phyloP scores from a whole-genome alignment of 2,113 vertebrate species.

The Ictalurus furcatus region DNA sequence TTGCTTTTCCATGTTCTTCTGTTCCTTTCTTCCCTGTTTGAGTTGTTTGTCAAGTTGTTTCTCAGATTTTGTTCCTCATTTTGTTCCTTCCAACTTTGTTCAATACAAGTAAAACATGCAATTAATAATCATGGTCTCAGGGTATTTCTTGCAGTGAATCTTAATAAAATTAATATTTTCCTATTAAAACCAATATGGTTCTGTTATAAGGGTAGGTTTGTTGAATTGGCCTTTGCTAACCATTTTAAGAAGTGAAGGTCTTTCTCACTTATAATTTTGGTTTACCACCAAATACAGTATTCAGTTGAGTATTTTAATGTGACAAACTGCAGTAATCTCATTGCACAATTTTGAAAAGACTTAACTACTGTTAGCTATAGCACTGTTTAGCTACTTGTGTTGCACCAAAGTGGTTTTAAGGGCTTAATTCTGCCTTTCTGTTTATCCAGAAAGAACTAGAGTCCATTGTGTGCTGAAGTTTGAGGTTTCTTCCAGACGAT shows the following conservation, averaged over 20 bases:
- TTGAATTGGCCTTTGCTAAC: not conserved
- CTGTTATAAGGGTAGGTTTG: not conserved
- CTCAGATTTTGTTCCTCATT: not conserved
- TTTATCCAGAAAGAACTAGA: not conserved
- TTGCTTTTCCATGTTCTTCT: too few relatives aligned
- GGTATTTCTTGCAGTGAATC: constrained; percentile 41
- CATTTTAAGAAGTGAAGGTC: not conserved
- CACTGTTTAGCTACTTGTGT: not conserved
- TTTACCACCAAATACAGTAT: too few relatives aligned
- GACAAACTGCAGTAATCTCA: not conserved
- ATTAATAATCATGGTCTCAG: not conserved
- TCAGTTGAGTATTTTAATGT: too few relatives aligned
- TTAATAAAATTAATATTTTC: not conserved
- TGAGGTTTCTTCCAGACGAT: not conserved
- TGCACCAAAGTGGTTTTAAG: not conserved
- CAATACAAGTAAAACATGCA: constrained; percentile 38
- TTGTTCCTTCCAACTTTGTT: not conserved
- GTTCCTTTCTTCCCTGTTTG: constrained; percentile 43
- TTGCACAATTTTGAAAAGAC: not conserved
- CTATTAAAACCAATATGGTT: not conserved
- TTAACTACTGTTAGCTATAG: too few relatives aligned
- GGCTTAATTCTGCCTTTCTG: not conserved
- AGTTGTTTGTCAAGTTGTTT: constrained; percentile 36
- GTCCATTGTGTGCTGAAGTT: not conserved
- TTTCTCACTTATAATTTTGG: not conserved